These are phyloP conservation scores for Agrilus mali DNA, from an alignment of 2,888 invertebrate genomes.

Conservation along the genomic window DNA sequence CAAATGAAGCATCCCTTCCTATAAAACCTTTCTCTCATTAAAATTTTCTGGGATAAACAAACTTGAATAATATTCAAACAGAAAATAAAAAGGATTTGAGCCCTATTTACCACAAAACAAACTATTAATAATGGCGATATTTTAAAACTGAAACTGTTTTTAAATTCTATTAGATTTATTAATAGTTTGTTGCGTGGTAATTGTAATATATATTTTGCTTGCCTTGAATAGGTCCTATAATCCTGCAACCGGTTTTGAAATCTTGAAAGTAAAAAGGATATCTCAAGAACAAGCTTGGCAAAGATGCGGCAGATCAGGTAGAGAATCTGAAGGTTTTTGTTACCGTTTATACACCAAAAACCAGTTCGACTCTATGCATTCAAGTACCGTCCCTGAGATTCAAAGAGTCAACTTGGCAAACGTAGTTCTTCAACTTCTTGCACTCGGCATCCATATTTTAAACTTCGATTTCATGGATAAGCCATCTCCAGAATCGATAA, in stretches of 20 bases:
- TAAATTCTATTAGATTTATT: background rate
- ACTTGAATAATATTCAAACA: background rate
- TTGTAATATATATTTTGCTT: conserved; percentile 2
- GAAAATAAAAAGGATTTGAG: background rate
- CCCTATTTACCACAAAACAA: too few relatives aligned
- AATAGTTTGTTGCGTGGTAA: background rate
- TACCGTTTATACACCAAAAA: conserved; percentile 75
- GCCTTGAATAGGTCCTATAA: conserved; percentile 52
- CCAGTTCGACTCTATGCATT: conserved; percentile 59
- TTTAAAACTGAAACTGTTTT: background rate
- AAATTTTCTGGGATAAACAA: background rate
- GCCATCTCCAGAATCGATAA: conserved; percentile 61
- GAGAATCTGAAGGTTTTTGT: conserved; percentile 73
- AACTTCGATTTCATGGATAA: conserved; percentile 86
- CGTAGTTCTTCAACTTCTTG: conserved; percentile 70
- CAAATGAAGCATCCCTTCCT: background rate
- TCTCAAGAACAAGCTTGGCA: conserved; percentile 92
- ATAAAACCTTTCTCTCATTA: background rate
- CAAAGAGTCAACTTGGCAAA: conserved; percentile 52
- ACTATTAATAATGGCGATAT: background rate
- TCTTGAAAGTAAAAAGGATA: conserved; percentile 65
- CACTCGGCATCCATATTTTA: conserved; percentile 68
- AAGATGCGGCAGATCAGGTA: conserved; percentile 82
- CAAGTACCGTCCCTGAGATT: conserved; percentile 78
- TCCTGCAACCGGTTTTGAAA: conserved; percentile 69